Evolutionary conservation across 2,797 vertebrate species (phyloP).

Genomic region (Microctenopoma lineatum): DNA sequence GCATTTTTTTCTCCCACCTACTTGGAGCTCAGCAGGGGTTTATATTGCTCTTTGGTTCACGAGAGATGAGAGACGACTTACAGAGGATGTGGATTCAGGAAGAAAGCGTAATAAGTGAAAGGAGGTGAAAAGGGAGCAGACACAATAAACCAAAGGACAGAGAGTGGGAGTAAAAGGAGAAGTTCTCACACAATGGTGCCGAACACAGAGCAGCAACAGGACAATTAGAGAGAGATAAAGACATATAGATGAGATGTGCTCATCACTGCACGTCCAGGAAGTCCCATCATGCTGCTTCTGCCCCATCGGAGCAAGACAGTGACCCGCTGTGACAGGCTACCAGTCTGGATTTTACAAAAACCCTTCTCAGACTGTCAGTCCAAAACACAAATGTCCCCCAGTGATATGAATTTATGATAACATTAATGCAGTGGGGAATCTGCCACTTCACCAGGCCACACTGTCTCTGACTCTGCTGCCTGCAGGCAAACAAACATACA

Average conservation of each 20-base stretch:
- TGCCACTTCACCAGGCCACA: slow-evolving; percentile 24
- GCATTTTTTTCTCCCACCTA: slow-evolving; percentile 20
- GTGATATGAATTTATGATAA: slow-evolving; percentile 63
- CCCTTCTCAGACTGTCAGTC: slow-evolving; percentile 46
- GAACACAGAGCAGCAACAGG: slow-evolving; percentile 24
- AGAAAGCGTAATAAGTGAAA: slow-evolving; percentile 6
- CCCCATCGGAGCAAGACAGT: slow-evolving; percentile 32
- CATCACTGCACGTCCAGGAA: slow-evolving; percentile 22
- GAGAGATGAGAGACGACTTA: slow-evolving; percentile 26
- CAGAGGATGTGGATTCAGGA: not conserved
- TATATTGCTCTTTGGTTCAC: slow-evolving; percentile 26
- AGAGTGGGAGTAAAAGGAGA: slow-evolving; percentile 5
- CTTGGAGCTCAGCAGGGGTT: slow-evolving; percentile 34
- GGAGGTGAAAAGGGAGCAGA: slow-evolving; percentile 7
- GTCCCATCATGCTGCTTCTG: slow-evolving; percentile 41
- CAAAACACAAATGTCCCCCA: slow-evolving; percentile 52
- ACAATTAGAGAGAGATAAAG: slow-evolving; percentile 25
- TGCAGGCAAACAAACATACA: slow-evolving; percentile 42
- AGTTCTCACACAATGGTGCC: not conserved
- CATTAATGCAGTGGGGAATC: slow-evolving; percentile 40
- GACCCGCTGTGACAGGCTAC: slow-evolving; percentile 62
- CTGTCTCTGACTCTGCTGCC: slow-evolving; percentile 36
- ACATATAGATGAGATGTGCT: slow-evolving; percentile 45
- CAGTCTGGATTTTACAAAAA: slow-evolving; percentile 45
- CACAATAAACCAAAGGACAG: slow-evolving; percentile 1